phyloP scores from a whole-genome alignment of 2,888 invertebrate genomes.

The Eristalis arbustorum region DNA sequence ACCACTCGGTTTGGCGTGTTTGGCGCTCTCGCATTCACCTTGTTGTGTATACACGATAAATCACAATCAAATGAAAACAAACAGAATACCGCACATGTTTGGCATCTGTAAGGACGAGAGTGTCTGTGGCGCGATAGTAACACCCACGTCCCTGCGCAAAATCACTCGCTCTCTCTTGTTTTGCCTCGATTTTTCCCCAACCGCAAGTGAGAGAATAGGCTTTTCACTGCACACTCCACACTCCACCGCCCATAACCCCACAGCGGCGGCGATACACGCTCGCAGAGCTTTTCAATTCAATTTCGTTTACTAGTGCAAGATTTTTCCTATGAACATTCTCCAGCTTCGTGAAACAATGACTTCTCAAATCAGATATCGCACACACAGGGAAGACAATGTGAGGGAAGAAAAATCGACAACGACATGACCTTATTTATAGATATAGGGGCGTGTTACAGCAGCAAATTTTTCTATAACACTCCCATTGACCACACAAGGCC shows the following conservation, averaged over 20 bases:
- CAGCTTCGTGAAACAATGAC: conserved; percentile 61
- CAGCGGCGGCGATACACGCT: conserved; percentile 4
- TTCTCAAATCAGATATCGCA: conserved; percentile 42
- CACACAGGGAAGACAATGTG: conserved; percentile 55
- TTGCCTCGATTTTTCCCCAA: conserved; percentile 6
- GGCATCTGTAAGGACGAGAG: conserved; percentile 32
- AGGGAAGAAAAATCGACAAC: conserved; percentile 50
- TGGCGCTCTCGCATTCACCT: conserved; percentile 8
- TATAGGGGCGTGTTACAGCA: conserved; percentile 65
- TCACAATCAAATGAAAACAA: conserved; percentile 65
- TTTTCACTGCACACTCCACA: background rate
- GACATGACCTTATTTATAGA: conserved; percentile 68
- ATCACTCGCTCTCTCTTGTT: conserved; percentile 45
- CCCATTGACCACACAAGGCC: background rate
- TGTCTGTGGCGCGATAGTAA: conserved; percentile 9
- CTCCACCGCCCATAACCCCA: background rate
- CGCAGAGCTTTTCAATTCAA: conserved; percentile 62
- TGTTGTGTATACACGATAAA: conserved; percentile 57
- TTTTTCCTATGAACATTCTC: conserved; percentile 48
- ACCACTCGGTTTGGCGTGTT: conserved; percentile 10
- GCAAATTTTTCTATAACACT: conserved; percentile 34
- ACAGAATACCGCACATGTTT: conserved; percentile 63
- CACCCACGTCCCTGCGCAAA: conserved; percentile 53
- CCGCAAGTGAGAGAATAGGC: background rate
- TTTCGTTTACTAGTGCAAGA: conserved; percentile 39